Conservation (phyloP, 1,140 invertebrate genomes). For the Megalonaias nervosa region DNA sequence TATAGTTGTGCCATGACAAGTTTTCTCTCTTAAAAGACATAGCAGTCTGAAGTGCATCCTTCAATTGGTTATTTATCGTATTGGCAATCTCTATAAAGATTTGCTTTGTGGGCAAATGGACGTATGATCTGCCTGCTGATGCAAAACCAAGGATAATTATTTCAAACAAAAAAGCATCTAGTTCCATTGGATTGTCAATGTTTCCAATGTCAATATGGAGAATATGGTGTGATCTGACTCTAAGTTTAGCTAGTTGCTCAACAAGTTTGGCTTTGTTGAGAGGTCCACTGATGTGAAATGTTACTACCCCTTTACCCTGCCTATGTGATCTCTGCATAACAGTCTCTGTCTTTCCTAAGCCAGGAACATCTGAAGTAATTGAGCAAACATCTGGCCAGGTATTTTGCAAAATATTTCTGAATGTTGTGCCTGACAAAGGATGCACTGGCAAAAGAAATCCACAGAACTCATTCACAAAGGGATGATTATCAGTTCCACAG, state of each 20-base stretch:
- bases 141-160: too few species aligned
- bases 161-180: too few species aligned
- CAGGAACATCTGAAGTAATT: slow-evolving; percentile 35
- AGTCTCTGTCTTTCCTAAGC: slow-evolving; percentile 38
- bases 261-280: slow-evolving; percentile 20
- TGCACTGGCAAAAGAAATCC: slow-evolving; percentile 1
- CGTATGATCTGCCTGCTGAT: slow-evolving; percentile 16
- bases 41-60: slow-evolving; percentile 35
- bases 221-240: slow-evolving; percentile 28
- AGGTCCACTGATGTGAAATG: slow-evolving; percentile 40
- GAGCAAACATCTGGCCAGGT: slow-evolving; percentile 24
- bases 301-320: slow-evolving; percentile 9
- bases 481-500: slow-evolving; percentile 28
- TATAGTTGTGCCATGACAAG: slow-evolving; percentile 36
- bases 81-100: slow-evolving; percentile 50
- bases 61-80: slow-evolving; percentile 32
- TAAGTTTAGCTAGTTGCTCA: slow-evolving; percentile 5
- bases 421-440: slow-evolving; percentile 13
- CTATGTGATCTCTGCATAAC: slow-evolving; percentile 14
- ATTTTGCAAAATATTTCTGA: slow-evolving; percentile 12
- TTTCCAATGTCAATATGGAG: slow-evolving; percentile 50
- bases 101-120: slow-evolving; percentile 11
- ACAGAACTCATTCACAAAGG: slow-evolving; percentile 26
- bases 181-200: too few species aligned
- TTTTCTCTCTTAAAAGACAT: slow-evolving; percentile 33